Percentiles rank a stretch among this genome's conserved stretches.
These are phyloP conservation scores for Oreamnos americanus DNA, from an alignment of 2,113 vertebrate species.

Conservation along the genomic window DNA sequence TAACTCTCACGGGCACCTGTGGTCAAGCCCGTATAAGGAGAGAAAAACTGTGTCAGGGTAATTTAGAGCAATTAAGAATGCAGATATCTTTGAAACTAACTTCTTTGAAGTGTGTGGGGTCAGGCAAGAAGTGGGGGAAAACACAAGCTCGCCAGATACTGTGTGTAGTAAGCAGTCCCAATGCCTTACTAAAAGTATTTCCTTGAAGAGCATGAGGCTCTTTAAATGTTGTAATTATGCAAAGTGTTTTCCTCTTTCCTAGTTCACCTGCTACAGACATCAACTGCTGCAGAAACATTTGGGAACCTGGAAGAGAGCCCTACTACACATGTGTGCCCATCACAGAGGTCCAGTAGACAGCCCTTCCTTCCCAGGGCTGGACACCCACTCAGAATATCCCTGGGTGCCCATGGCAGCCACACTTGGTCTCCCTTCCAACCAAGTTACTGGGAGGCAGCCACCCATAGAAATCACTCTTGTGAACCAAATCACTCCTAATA, in stretches of 20 bases:
- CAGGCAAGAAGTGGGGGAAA: neutral
- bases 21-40: neutral
- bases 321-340: neutral
- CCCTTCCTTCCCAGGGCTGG: neutral
- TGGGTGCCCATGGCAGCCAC: neutral
- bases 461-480: neutral
- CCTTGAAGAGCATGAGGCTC: conserved; percentile 49
- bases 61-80: conserved; percentile 31
- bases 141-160: neutral
- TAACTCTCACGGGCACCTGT: conserved; percentile 40
- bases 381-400: neutral
- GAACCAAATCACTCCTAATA: neutral
- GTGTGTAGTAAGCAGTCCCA: conserved; percentile 50
- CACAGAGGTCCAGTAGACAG: neutral
- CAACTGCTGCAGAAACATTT: neutral
- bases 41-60: conserved; percentile 1
- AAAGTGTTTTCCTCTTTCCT: conserved; percentile 44
- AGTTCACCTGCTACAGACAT: conserved; percentile 8
- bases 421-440: neutral
- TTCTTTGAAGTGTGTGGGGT: neutral
- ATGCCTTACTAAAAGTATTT: conserved; percentile 64
- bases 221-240: conserved; percentile 61
- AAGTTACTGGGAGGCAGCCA: neutral
- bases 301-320: conserved; percentile 12
- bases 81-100: conserved; percentile 10